A percentile compares a stretch with the other conserved stretches of the same genome.
phyloP scores from a whole-genome alignment of 2,113 vertebrate species.

The Microtus richardsoni region DNA sequence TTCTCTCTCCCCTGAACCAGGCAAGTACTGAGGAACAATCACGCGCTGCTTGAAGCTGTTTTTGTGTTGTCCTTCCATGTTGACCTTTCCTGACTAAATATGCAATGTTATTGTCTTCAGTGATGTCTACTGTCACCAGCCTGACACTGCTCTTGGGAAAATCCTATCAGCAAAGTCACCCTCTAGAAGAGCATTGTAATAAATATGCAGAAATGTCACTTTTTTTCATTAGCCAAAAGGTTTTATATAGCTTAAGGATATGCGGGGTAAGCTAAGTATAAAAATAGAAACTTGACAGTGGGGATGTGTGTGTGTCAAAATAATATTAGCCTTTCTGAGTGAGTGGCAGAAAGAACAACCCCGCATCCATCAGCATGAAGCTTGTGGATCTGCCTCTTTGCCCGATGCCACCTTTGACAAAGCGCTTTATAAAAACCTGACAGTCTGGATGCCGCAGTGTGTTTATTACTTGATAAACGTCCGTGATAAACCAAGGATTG shows the following conservation, averaged over 20 bases:
- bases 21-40: constrained; percentile 25
- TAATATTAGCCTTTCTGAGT: constrained; percentile 91
- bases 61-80: constrained; percentile 54
- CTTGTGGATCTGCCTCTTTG: constrained; percentile 87
- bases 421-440: constrained; percentile 89
- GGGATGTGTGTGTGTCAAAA: constrained; percentile 90
- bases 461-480: constrained; percentile 90
- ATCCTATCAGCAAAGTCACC: constrained; percentile 88
- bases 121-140: constrained; percentile 82
- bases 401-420: constrained; percentile 92
- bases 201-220: constrained; percentile 91
- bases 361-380: constrained; percentile 86
- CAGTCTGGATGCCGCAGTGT: constrained; percentile 81
- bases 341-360: constrained; percentile 88
- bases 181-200: constrained; percentile 87
- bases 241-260: constrained; percentile 91
- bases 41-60: background rate
- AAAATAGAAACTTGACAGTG: constrained; percentile 91
- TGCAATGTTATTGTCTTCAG: constrained; percentile 80
- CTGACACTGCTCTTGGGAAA: constrained; percentile 87
- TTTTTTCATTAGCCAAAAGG: constrained; percentile 90
- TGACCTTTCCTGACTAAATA: constrained; percentile 83
- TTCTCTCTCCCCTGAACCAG: background rate
- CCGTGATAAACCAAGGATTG: constrained; percentile 86
- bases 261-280: constrained; percentile 88